These are phyloP conservation scores for Trichomalopsis sarcophagae DNA, from an alignment of 1,140 invertebrate genomes.

Conservation along the genomic window DNA sequence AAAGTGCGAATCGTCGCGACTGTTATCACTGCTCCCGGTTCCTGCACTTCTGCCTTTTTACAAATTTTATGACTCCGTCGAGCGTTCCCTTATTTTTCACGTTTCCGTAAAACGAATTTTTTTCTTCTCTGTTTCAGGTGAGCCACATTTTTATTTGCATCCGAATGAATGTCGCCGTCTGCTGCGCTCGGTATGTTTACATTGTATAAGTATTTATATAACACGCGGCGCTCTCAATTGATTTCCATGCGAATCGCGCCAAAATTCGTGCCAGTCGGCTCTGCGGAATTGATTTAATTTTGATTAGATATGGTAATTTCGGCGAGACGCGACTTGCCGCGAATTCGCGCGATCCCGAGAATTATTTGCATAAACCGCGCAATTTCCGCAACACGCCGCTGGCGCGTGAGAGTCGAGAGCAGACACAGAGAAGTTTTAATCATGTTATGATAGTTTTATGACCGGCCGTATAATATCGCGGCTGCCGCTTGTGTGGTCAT, in stretches of 20 bases:
- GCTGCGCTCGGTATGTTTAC: too few relatives aligned
- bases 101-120: neutral
- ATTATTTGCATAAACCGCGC: constrained; percentile 32
- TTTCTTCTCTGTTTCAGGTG: neutral
- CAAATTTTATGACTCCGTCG: neutral
- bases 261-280: neutral
- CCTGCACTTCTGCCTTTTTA: neutral
- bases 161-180: too few relatives aligned
- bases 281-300: constrained; percentile 4
- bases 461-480: neutral
- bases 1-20: too few relatives aligned
- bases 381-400: neutral
- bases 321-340: neutral
- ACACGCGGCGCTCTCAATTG: too few relatives aligned
- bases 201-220: too few relatives aligned
- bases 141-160: neutral
- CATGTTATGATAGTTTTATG: constrained; percentile 38
- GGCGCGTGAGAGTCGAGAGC: neutral
- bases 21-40: neutral
- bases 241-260: neutral
- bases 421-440: constrained; percentile 32
- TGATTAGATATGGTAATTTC: constrained; percentile 18
- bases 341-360: constrained; percentile 7
- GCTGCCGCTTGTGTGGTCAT: neutral
- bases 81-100: neutral